Conservation (phyloP, 2,888 invertebrate species). For the Cataglyphis livida region DNA sequence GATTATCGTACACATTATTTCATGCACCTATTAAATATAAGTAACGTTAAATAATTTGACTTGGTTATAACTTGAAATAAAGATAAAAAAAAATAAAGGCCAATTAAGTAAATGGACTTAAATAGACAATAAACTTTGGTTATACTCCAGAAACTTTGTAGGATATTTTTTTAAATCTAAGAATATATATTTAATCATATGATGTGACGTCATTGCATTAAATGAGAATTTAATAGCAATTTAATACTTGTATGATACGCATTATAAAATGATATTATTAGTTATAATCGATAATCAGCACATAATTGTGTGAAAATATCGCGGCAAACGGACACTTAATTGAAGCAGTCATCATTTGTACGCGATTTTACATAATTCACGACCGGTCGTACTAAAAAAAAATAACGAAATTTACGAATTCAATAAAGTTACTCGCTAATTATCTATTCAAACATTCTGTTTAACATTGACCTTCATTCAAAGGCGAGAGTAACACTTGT, state of each 20-base stretch:
- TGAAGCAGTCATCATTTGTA: background rate
- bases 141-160: background rate
- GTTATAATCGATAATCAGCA: background rate
- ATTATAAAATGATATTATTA: background rate
- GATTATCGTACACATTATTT: background rate
- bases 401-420: background rate
- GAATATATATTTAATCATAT: background rate
- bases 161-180: background rate
- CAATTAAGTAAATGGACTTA: background rate
- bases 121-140: background rate
- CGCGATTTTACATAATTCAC: background rate
- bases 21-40: background rate
- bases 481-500: background rate
- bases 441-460: background rate
- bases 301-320: background rate
- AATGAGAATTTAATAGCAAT: background rate
- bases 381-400: background rate
- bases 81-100: background rate
- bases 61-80: background rate
- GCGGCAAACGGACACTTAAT: background rate
- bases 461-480: background rate
- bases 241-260: background rate
- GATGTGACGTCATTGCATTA: background rate
- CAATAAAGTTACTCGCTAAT: background rate
- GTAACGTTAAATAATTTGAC: background rate